Base-by-base conservation (phyloP, 2,888 invertebrate genomes). In the Temnothorax ravouxi region DNA sequence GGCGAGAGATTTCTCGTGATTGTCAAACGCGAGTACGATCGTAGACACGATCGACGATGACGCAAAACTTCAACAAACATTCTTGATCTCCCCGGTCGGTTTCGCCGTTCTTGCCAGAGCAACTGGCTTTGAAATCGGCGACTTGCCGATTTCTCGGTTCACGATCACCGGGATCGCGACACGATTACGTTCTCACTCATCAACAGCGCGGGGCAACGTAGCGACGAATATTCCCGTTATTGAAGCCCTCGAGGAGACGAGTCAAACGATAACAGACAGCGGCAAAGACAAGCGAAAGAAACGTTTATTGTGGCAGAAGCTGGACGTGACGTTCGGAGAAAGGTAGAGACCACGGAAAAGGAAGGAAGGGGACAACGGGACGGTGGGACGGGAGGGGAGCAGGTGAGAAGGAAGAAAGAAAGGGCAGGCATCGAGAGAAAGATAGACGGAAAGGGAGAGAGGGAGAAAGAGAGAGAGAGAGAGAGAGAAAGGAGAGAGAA, bases 141-240 rank as follows among this genome's bases (percentile, higher is more conserved):
- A 47, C 50, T 67, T 41, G 21, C 47, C 47, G 38, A 62, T 29
- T 29, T 29, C 29, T 29, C 29, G 29, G 3, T 29, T 3, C 29
- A 29, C 29, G 29, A 29, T 29, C 11, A 64, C 8, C 52, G n/a
- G 52, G 11, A 41, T 77, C 41, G 15, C 66, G 41, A 29, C 79
- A 38, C 25, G 66, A 88, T 88, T 81, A 52, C 77, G 84, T 62
- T 82, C 76, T 86, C 89, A 89, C 86, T 89, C 86, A 72, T 56
- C 21, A 8, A 8, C 21, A 21, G 11, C n/a, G 54, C 38, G 13
- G 3, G 9, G n/a, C 69, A 9, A 29, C 50, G 25, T 29, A 6
- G 11, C 5, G 34, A 41, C 15, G 34, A 61, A 75, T 29, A 34
- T n/a, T 66, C 13, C 34, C 41, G 54, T 13, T 59, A 64, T 38